These are phyloP conservation scores for Phaonia tiefii DNA, from an alignment of 2,888 invertebrate genomes.

Conservation along the genomic window DNA sequence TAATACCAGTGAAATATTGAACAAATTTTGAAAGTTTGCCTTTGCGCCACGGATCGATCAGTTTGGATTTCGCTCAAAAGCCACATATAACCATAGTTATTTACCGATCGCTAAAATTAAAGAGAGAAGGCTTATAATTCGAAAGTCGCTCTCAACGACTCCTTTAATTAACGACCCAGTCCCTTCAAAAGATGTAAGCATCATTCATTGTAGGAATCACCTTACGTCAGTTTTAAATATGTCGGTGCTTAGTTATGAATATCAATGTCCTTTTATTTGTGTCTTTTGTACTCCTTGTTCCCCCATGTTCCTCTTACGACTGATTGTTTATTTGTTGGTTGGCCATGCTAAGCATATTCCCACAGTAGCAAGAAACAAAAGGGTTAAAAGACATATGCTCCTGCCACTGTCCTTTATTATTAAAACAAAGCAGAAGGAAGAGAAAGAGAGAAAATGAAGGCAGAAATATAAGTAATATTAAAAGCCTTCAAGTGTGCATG, in stretches of 20 bases:
- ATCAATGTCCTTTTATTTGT: neutral
- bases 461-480: conserved; percentile 35
- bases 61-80: too few species aligned
- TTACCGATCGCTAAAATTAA: too few species aligned
- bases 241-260: neutral
- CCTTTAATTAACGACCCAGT: too few species aligned
- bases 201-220: too few species aligned
- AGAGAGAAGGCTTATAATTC: too few species aligned
- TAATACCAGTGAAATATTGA: too few species aligned
- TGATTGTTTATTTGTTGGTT: conserved; percentile 1
- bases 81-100: too few species aligned
- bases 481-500: conserved; percentile 43
- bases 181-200: too few species aligned
- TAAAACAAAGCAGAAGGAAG: conserved; percentile 36
- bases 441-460: conserved; percentile 24
- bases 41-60: too few species aligned
- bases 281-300: neutral
- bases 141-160: too few species aligned
- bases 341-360: neutral
- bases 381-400: conserved; percentile 50
- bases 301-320: neutral
- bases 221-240: too few species aligned
- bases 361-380: conserved; percentile 4
- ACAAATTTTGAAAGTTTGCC: too few species aligned
- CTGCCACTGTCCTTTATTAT: conserved; percentile 53